phyloP scores from a whole-genome alignment of 2,113 vertebrate genomes.

The Zosterops borbonicus region DNA sequence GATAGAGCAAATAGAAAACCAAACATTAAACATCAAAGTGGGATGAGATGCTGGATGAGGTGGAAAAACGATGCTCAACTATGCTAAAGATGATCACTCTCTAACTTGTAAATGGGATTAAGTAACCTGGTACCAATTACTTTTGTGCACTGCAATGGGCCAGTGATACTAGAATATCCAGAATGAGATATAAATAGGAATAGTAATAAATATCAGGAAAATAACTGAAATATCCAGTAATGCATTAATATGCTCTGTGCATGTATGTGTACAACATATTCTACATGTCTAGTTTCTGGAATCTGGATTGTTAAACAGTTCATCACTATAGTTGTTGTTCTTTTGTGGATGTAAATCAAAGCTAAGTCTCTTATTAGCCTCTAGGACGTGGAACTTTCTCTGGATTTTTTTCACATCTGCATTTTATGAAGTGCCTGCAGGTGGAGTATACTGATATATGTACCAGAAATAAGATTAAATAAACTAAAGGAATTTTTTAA shows the following conservation, averaged over 20 bases:
- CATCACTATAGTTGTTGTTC: rapidly evolving
- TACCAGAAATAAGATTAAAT: neutral
- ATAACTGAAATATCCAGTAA: neutral
- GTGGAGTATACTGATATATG: neutral
- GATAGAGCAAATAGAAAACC: neutral
- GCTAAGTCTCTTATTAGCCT: neutral
- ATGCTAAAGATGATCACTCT: neutral
- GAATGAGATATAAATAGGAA: neutral
- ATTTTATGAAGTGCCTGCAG: neutral
- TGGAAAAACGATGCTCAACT: neutral
- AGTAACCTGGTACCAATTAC: neutral
- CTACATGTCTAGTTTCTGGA: neutral
- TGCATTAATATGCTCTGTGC: neutral
- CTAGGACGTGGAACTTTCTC: rapidly evolving
- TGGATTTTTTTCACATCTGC: neutral
- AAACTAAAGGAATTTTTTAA: neutral
- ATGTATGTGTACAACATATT: neutral
- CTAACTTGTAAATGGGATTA: neutral
- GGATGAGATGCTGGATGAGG: neutral
- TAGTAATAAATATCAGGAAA: neutral
- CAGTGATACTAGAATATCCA: rapidly evolving
- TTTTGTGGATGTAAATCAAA: neutral
- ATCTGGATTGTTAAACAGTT: neutral
- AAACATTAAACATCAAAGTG: neutral
- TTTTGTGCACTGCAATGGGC: neutral